Evolutionary conservation across 2,113 vertebrate genomes (phyloP).

Genomic region (Brachyhypopomus occidentalis): DNA sequence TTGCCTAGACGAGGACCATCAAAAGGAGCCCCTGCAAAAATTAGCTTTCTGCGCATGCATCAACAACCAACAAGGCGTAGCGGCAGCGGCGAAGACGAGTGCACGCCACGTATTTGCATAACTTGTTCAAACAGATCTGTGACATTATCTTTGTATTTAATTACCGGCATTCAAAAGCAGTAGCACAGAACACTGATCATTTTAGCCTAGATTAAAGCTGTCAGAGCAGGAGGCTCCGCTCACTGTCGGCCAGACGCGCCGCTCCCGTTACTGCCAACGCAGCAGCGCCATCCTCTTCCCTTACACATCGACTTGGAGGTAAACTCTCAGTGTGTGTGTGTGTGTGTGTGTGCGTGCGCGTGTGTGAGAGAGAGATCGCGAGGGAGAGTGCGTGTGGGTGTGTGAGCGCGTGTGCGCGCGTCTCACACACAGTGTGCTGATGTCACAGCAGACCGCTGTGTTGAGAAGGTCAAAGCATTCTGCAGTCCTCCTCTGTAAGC

Average conservation of each 20-base stretch:
- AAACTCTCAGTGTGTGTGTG: constrained; percentile 10
- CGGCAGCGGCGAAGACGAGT: constrained; percentile 31
- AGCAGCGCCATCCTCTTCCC: constrained; percentile 37
- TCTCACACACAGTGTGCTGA: constrained; percentile 29
- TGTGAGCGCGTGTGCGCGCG: neutral
- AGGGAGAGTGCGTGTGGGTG: neutral
- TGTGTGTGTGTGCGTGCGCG: neutral
- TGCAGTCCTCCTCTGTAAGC: constrained; percentile 48
- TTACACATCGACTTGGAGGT: constrained; percentile 44
- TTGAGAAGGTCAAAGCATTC: constrained; percentile 51
- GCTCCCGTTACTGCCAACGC: constrained; percentile 48
- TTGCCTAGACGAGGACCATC: constrained; percentile 34
- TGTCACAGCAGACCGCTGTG: constrained; percentile 47
- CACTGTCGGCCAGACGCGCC: constrained; percentile 48
- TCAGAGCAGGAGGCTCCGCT: constrained; percentile 63
- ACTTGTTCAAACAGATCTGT: constrained; percentile 57
- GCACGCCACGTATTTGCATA: constrained; percentile 50
- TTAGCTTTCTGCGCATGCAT: constrained; percentile 44
- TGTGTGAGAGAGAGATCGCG: neutral
- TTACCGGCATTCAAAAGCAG: constrained; percentile 56
- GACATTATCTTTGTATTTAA: constrained; percentile 56
- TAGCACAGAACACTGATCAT: constrained; percentile 56
- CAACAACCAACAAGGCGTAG: constrained; percentile 54
- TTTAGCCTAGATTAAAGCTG: constrained; percentile 66
- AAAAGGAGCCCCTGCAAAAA: constrained; percentile 41